Evolutionary conservation across 2,797 vertebrate genomes (phyloP), one percentile per base, ranked within the genome.

Genomic region (Sebastes aleutianus): DNA sequence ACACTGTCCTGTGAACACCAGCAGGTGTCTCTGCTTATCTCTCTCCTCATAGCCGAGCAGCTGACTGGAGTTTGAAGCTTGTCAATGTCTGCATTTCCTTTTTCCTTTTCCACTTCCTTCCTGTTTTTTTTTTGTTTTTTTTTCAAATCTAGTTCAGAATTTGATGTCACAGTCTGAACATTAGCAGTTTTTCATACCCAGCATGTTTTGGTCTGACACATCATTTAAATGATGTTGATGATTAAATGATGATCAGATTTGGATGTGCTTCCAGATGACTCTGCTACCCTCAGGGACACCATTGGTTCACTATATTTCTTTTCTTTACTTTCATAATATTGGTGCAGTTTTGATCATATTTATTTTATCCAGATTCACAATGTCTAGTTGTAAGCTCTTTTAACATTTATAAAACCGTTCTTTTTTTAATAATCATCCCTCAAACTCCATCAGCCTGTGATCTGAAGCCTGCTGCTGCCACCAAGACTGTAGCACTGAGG

Each of bases 1-100:
- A 34, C 79, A 91, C 20, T 82, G 24, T 53, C 78, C 65, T 24
- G 16, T 68, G 63, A 53, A 2, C 32, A 87, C 93, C 92, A 92
- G 88, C 90, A 94, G 92, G 88, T 90, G 93, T 89, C 93, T 85
- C 90, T 87, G 85, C 86, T 86, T 61, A 7, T 69, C 85, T 75
- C 61, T 74, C 18, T 70, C 27, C 43, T 77, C 50, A 8, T 59
- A 39, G n/a, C 34, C 16, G 14, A 70, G 54, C 50, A 74, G 74
- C 72, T 74, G 58, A 76, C 58, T 72, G 70, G 31, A 54, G 63
- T 68, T 63, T 73, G 50, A 27, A 61, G 75, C 20, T 68, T 24
- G 16, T 26, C 58, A 86, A n/a, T 36, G 76, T 56, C 61, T 84
- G 9, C 64, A 71, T 72, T 72, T 72, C 31, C 18, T 67, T 16